A percentile compares a stretch with the other conserved stretches of the same genome.
Evolutionary conservation across 2,888 invertebrate genomes (phyloP).

Genomic region (Diplolepis rosae): DNA sequence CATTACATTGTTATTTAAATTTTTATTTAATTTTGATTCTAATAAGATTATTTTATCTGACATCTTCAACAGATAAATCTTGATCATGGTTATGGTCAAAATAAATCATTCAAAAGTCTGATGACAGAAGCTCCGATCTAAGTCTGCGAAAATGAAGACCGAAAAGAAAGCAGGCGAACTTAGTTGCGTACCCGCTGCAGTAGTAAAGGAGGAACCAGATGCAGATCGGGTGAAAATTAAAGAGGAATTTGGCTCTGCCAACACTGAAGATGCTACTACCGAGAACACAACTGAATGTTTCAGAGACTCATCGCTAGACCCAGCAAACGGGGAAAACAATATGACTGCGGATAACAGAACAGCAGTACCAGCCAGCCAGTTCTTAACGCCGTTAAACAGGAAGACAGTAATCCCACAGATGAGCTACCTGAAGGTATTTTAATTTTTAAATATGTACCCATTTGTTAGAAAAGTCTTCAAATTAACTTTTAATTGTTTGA

Average conservation of each 20-base stretch:
- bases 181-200: slow-evolving; percentile 67
- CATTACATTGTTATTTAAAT: no score
- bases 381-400: slow-evolving; percentile 66
- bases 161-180: slow-evolving; percentile 71
- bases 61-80: slow-evolving; percentile 19
- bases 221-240: slow-evolving; percentile 69
- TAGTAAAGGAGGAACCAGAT: slow-evolving; percentile 71
- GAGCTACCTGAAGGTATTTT: slow-evolving; percentile 55
- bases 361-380: slow-evolving; percentile 58
- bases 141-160: slow-evolving; percentile 68
- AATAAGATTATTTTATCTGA: neutral
- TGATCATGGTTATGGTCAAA: slow-evolving; percentile 52
- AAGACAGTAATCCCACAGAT: slow-evolving; percentile 63
- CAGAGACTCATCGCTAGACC: slow-evolving; percentile 64
- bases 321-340: slow-evolving; percentile 61
- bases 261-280: slow-evolving; percentile 65
- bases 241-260: slow-evolving; percentile 63
- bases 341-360: slow-evolving; percentile 64
- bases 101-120: slow-evolving; percentile 35
- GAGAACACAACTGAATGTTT: slow-evolving; percentile 66
- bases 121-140: slow-evolving; percentile 25
- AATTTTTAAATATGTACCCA: no score
- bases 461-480: neutral
- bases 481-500: no score
- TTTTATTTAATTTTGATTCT: no score